Conservation (phyloP, 2,113 vertebrate genomes). For the Carassius carassius region DNA sequence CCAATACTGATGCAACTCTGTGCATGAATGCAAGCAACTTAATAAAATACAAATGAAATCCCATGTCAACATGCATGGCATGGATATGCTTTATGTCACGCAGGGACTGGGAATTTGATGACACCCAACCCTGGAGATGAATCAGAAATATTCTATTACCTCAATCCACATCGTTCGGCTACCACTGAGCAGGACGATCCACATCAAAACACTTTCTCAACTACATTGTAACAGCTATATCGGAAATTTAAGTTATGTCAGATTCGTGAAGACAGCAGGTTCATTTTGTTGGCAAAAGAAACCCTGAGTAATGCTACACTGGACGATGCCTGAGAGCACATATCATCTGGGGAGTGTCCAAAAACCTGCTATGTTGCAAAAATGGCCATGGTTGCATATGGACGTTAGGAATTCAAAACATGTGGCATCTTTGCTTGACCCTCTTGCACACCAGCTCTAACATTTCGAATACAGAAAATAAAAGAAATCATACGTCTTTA, state of each 20-base stretch:
- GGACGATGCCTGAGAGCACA: neutral
- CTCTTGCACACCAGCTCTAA: neutral
- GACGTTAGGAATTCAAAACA: slow-evolving; percentile 15
- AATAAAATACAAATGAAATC: slow-evolving; percentile 35
- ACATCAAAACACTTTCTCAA: slow-evolving; percentile 61
- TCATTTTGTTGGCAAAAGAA: slow-evolving; percentile 72
- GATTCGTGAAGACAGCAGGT: slow-evolving; percentile 65
- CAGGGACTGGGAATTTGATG: slow-evolving; percentile 19
- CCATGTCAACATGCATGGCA: slow-evolving; percentile 38
- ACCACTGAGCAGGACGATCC: slow-evolving; percentile 63
- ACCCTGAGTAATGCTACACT: slow-evolving; percentile 77
- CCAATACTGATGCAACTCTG: slow-evolving; percentile 63
- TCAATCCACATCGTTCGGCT: slow-evolving; percentile 61
- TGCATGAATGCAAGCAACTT: slow-evolving; percentile 27
- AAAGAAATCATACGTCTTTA: neutral
- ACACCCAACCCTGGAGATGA: slow-evolving; percentile 31
- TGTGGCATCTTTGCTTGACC: neutral
- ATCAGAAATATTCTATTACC: slow-evolving; percentile 48
- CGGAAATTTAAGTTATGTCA: slow-evolving; percentile 60
- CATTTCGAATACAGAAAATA: slow-evolving; percentile 12
- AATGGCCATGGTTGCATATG: neutral
- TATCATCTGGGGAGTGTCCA: slow-evolving; percentile 19
- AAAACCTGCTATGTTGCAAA: slow-evolving; percentile 14
- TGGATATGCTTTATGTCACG: neutral
- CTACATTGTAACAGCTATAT: slow-evolving; percentile 57